These are phyloP conservation scores for Ericerus pela DNA, from an alignment of 1,140 invertebrate genomes.

Conservation along the genomic window DNA sequence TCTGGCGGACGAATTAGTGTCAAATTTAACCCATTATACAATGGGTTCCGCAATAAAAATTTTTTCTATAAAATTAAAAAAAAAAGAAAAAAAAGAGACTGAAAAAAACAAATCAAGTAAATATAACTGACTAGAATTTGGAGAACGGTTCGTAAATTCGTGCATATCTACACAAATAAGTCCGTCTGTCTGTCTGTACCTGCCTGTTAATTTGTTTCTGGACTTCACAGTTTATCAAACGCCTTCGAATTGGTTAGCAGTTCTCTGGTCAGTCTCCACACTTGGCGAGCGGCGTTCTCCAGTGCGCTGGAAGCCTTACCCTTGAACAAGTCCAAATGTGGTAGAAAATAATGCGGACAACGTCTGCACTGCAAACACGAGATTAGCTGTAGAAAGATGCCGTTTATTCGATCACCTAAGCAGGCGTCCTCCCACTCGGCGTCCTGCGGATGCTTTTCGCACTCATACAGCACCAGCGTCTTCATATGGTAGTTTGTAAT, in stretches of 20 bases:
- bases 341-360: slow-evolving; percentile 91
- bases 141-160: too few species aligned
- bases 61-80: too few species aligned
- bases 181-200: too few species aligned
- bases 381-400: slow-evolving; percentile 89
- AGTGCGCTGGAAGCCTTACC: slow-evolving; percentile 83
- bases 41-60: too few species aligned
- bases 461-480: slow-evolving; percentile 87
- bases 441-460: slow-evolving; percentile 93
- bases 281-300: slow-evolving; percentile 93
- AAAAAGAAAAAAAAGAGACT: too few species aligned
- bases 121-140: too few species aligned
- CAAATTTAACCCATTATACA: too few species aligned
- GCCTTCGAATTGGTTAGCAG: slow-evolving; percentile 85
- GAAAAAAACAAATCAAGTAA: too few species aligned
- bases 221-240: slow-evolving; percentile 85
- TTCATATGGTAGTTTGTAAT: slow-evolving; percentile 92
- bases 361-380: slow-evolving; percentile 91
- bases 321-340: slow-evolving; percentile 82
- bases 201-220: too few species aligned
- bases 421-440: slow-evolving; percentile 90
- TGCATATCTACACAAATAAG: too few species aligned
- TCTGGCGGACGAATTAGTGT: too few species aligned
- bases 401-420: slow-evolving; percentile 88
- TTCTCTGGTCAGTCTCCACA: slow-evolving; percentile 86